These are phyloP conservation scores for Sesamia inferens DNA, from an alignment of 2,888 invertebrate species.

Conservation along the genomic window DNA sequence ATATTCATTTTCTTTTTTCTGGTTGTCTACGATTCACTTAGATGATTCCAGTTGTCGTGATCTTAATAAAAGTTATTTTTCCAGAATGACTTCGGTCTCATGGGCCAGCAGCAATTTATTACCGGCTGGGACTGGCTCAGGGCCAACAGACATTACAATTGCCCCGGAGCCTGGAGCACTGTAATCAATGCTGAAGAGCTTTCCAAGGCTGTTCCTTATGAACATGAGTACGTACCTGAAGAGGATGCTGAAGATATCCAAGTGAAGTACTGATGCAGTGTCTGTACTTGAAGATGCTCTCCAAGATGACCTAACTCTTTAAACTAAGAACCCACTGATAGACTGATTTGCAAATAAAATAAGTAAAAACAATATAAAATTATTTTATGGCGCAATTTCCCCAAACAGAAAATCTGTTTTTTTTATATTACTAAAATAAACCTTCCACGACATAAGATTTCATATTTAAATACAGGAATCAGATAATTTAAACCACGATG, in stretches of 20 bases:
- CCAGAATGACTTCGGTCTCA: constrained; percentile 71
- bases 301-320: constrained; percentile 2
- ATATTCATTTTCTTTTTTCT: not conserved
- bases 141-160: constrained; percentile 72
- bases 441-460: not conserved
- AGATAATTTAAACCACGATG: not conserved
- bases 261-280: constrained; percentile 14
- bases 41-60: not conserved
- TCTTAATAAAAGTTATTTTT: constrained; percentile 20
- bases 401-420: not conserved
- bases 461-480: constrained; percentile 8
- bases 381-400: not conserved
- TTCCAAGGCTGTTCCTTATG: constrained; percentile 28
- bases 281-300: constrained; percentile 20
- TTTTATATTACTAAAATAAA: not conserved
- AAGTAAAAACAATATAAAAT: not conserved
- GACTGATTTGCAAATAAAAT: constrained; percentile 27
- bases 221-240: constrained; percentile 8
- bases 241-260: constrained; percentile 15
- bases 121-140: constrained; percentile 73
- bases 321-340: not conserved
- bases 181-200: constrained; percentile 42
- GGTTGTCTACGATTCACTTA: too few relatives aligned
- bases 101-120: constrained; percentile 74
- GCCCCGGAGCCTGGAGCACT: constrained; percentile 66